Evolutionary conservation across 2,113 vertebrate species (phyloP), one percentile per base, ranked within the genome.

Genomic region (Rhinolophus ferrumequinum): DNA sequence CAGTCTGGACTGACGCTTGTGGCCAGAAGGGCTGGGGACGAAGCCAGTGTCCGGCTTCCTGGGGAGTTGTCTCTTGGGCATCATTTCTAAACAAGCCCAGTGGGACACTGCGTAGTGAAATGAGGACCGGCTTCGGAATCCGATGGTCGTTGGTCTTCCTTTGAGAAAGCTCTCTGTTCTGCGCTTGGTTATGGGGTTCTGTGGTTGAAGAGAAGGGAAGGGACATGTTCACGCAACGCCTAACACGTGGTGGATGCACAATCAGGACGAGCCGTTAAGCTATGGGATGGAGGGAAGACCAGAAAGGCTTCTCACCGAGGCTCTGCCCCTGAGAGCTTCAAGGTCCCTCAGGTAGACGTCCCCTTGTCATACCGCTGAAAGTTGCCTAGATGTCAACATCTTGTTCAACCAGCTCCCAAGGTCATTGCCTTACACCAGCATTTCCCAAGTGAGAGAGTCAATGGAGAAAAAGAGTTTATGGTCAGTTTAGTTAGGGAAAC

Each of bases 201-300:
- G 1, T 44, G 60, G 15, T 3, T 44, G 28, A 54, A 52, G 5
- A n/a, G 19, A 11, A 90, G 30, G 21, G 66, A 41, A 30, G 69
- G 24, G 12, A 44, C 4, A 1, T 2, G 3, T 21, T 52, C 13
- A 14, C 7, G 2, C 47, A 15, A 33, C 35, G 50, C n/a, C 41
- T 26, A 10, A 12, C 54, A 16, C 13, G 28, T 2, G 9, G 7
- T 5, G 30, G 41, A 3, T 2, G 15, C 15, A 11, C 1, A 3
- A 3, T 26, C 47, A 56, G 35, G 35, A 41, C 0, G 19, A 66
- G 41, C 38, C 44, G 14, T 38, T 41, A 56, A 26, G 72, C 5
- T n/a, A 15, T 50, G 8, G 24, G 4, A 5, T 16, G 5, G 38
- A n/a, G 16, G 67, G 21, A 35, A 22, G 80, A 22, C 50, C 54